These are phyloP conservation scores for Zeugodacus cucurbitae DNA, from an alignment of 1,140 invertebrate species.

Conservation along the genomic window DNA sequence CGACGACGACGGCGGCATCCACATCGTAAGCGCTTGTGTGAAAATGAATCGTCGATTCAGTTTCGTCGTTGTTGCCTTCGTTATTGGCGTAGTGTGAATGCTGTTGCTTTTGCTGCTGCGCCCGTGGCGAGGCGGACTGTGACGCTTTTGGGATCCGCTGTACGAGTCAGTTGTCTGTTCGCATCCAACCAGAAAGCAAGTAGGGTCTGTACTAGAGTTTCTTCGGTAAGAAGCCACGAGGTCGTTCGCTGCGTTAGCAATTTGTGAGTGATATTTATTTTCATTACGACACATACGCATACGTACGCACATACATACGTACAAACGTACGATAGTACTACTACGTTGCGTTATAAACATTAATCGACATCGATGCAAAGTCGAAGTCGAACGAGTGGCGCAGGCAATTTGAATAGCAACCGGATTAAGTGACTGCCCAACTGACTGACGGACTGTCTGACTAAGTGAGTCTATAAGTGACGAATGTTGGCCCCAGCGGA, in stretches of 20 bases:
- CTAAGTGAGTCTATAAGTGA: too few species aligned
- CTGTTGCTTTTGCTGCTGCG: background rate
- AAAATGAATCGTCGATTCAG: background rate
- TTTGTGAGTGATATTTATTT: conserved; percentile 34
- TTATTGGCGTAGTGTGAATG: background rate
- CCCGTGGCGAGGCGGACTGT: background rate
- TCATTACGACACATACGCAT: background rate
- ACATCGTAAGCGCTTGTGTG: background rate
- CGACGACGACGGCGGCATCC: background rate
- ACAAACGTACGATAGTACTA: too few species aligned
- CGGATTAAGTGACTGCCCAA: background rate
- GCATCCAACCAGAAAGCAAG: conserved; percentile 66
- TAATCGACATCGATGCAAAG: background rate
- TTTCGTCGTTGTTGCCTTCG: background rate
- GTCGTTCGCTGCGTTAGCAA: conserved; percentile 51
- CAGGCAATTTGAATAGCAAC: background rate
- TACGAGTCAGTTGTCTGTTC: conserved; percentile 63
- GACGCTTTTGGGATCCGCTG: conserved; percentile 34
- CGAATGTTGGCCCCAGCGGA: background rate
- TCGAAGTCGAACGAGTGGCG: background rate
- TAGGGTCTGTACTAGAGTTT: conserved; percentile 59
- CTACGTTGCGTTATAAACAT: too few species aligned
- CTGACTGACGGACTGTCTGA: background rate
- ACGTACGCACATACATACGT: too few species aligned
- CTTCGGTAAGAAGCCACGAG: conserved; percentile 66